phyloP scores from a whole-genome alignment of 1,140 invertebrate genomes.

The Druon quercuslanigerum region DNA sequence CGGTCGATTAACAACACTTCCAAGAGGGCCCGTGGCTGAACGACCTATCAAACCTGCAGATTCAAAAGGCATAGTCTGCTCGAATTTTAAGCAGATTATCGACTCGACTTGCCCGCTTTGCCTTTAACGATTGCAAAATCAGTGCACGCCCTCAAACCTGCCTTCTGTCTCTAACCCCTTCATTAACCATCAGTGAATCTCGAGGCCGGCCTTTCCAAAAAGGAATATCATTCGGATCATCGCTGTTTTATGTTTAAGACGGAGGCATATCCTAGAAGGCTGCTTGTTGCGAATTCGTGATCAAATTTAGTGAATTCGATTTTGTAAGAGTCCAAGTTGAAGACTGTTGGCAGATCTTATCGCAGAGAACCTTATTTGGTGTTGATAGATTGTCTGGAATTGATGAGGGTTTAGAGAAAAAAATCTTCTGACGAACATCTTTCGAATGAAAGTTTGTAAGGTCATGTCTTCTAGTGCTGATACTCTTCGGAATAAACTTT shows the following conservation, averaged over 20 bases:
- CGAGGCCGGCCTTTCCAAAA: slow-evolving; percentile 34
- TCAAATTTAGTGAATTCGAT: too few species aligned
- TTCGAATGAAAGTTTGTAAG: too few species aligned
- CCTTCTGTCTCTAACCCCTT: slow-evolving; percentile 41
- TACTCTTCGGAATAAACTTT: too few species aligned
- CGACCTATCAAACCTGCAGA: slow-evolving; percentile 63
- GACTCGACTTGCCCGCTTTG: slow-evolving; percentile 52
- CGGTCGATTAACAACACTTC: slow-evolving; percentile 74
- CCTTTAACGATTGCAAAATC: slow-evolving; percentile 51
- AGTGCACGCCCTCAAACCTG: slow-evolving; percentile 44
- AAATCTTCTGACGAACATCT: too few species aligned
- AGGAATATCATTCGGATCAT: slow-evolving; percentile 31
- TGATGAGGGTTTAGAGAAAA: too few species aligned
- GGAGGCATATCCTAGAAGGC: too few species aligned
- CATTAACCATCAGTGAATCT: slow-evolving; percentile 50
- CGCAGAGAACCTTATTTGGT: background rate
- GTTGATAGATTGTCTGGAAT: slow-evolving; percentile 6
- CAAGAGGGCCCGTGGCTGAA: slow-evolving; percentile 49
- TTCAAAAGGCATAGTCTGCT: slow-evolving; percentile 60
- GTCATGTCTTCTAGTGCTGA: too few species aligned
- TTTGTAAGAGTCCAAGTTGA: too few species aligned
- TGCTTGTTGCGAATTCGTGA: too few species aligned
- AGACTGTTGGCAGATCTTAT: too few species aligned
- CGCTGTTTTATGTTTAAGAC: background rate
- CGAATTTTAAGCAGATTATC: slow-evolving; percentile 73